Base-by-base conservation (phyloP, 1,140 invertebrate species). In the Apocrypta bakeri region DNA sequence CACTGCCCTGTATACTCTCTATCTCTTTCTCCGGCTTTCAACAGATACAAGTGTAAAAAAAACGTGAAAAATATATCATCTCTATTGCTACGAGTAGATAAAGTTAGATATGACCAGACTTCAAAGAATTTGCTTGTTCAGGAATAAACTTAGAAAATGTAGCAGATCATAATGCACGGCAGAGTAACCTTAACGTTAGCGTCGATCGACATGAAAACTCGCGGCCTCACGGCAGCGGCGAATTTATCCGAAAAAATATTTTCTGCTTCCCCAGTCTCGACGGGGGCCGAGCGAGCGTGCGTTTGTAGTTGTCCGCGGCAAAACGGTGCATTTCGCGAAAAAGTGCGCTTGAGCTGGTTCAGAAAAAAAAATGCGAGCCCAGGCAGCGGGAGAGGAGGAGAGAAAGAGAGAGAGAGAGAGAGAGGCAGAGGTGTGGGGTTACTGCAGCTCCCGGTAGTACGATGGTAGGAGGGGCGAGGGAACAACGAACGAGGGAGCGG, bases 401-500 rank as follows among this genome's bases (percentile, higher is more conserved):
- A 24, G 72, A 24, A n/a, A 72, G 48, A 56, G 48, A n/a, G n/a
- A 29, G 29, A 12, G 27, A 0, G 79, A 37, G 42, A 12, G 12
- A 24, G 63, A 24, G 72, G 31, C 21, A 72, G 48, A 56, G 48
- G 48, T 56, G 48, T 56, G 48, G 48, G 48, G 48, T 0, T 48
- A 17, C 48, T 56, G 48, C 48, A 56, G 48, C 48, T 56, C 37
- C 72, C 27, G 56, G 71, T 31, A 9, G 71, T 31, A 42, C 17
- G 31, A 11, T 11, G 12, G 27, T 56, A 69, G 61, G 37, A 42
- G 76, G 61, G 61, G 64, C 21, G 21, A 74, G 31, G 79, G 79
- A 78, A 68, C 64, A 83, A 66, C 33, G 61, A 68, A n/a, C 85
- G 83, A 83, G 79, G 85, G 83, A 84, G 64, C 77, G 74, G 81